Percentiles rank a stretch among this genome's conserved stretches.
These are phyloP conservation scores for Macrosoma leucophasiata DNA, from an alignment of 2,888 invertebrate genomes.

Conservation along the genomic window DNA sequence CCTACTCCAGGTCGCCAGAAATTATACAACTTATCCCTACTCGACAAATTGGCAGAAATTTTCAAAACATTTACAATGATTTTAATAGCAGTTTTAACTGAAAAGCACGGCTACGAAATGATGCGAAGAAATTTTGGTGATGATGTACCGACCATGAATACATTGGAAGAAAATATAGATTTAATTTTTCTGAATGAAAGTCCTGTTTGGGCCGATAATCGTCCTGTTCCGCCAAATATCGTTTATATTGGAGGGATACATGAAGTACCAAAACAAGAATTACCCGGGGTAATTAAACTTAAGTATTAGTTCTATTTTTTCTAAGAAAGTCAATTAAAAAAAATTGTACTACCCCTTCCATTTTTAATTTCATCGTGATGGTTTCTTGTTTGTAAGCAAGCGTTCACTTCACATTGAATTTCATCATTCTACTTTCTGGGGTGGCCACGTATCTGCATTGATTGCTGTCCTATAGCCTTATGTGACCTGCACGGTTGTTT, in stretches of 20 bases:
- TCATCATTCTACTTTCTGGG: no score
- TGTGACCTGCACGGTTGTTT: no score
- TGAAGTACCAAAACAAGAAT: constrained; percentile 33
- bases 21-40: constrained; percentile 30
- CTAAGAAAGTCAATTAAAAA: no score
- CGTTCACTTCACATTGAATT: no score
- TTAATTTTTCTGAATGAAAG: constrained; percentile 56
- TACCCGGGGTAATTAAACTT: constrained; percentile 49
- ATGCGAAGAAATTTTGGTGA: constrained; percentile 31
- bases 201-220: constrained; percentile 42
- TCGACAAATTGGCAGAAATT: constrained; percentile 31
- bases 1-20: constrained; percentile 25
- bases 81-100: neutral
- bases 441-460: no score
- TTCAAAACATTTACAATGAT: constrained; percentile 8
- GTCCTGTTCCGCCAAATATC: constrained; percentile 49
- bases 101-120: constrained; percentile 23
- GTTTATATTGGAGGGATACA: constrained; percentile 55
- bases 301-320: no score
- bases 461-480: no score
- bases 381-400: no score
- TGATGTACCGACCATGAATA: constrained; percentile 27
- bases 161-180: constrained; percentile 35
- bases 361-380: no score
- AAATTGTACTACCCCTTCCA: no score